Base-by-base conservation (phyloP, 2,797 vertebrate species). In the Lacerta bilineata region DNA sequence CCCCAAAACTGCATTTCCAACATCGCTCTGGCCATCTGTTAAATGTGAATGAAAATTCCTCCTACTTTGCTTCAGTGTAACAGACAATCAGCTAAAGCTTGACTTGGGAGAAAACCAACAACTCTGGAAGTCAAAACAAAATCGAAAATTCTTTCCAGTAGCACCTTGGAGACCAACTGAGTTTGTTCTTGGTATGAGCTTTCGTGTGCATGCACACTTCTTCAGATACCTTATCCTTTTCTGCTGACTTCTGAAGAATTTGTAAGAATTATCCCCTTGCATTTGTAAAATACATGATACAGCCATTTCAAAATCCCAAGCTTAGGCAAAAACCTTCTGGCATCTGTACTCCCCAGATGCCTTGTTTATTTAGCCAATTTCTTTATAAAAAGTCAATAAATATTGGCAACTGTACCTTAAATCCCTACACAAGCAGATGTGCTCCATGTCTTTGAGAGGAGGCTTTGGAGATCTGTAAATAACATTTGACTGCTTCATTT, bases 341-440 rank as follows among this genome's bases (percentile, higher is more conserved):
- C 55, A 89, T 39, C 68, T 75, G 27, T 15, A 55, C 15, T n/a
- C 41, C 77, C n/a, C 43, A 55, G 39, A 89, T 85, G 68, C 77
- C 83, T 80, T 80, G n/a, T 85, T 89, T 89, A 66, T 80, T 89
- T 80, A 39, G 83, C 41, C 55, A 80, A 66, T 87, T 76, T 55
- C 71, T 36, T 80, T 64, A 61, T 61, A 75, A 86, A 69, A 81
- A 81, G n/a, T 77, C 83, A 75, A 66, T 80, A 85, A 50, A 85
- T 80, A 80, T 80, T 88, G 77, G 39, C 83, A 74, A 46, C 83
- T 50, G 33, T 83, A 50, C 5, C 43, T 85, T 29, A 20, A 8
- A 85, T 89, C 68, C 50, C 43, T 74, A 66, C 59, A 80, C 17
- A 75, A 80, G 41, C 55, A 89, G 69, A 81, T 80, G 55, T 75